These are phyloP conservation scores for Nomada ferruginata DNA, from an alignment of 2,888 invertebrate species.

Conservation along the genomic window DNA sequence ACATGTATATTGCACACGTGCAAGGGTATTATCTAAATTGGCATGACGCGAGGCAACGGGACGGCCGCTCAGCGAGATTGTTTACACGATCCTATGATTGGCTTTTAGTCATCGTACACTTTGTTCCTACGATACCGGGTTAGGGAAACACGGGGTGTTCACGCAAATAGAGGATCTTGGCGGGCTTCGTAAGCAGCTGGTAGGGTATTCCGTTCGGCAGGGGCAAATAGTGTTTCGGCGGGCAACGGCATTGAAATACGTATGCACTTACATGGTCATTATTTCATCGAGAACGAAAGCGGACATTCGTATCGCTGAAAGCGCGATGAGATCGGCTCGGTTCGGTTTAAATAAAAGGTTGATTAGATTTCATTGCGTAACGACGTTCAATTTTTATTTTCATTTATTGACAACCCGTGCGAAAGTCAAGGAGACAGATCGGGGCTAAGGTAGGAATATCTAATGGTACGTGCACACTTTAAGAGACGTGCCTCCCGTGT, in stretches of 20 bases:
- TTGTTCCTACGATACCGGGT: conserved; percentile 6
- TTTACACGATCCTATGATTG: conserved; percentile 50
- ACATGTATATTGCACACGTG: too few relatives aligned
- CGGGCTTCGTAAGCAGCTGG: conserved; percentile 55
- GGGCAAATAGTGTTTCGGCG: conserved; percentile 33
- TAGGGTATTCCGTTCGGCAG: conserved; percentile 29
- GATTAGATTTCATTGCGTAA: conserved; percentile 1
- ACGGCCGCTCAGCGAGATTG: conserved; percentile 22
- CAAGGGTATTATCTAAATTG: too few relatives aligned
- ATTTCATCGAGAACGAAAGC: neutral
- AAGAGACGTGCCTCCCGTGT: too few relatives aligned
- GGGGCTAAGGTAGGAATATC: too few relatives aligned
- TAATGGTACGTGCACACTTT: too few relatives aligned
- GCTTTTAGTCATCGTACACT: conserved; percentile 21
- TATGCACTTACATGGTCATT: neutral
- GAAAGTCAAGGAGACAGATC: too few relatives aligned
- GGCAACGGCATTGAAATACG: conserved; percentile 2
- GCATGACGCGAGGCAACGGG: neutral
- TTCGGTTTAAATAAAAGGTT: neutral
- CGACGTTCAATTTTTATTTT: too few relatives aligned
- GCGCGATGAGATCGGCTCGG: neutral
- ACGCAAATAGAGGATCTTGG: conserved; percentile 22
- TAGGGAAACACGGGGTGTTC: conserved; percentile 27
- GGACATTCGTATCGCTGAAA: neutral
- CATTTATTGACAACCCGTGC: too few relatives aligned